Percentiles rank a stretch among this genome's conserved stretches.
phyloP scores from a whole-genome alignment of 2,888 invertebrate genomes.

The Auanema freiburgensis region DNA sequence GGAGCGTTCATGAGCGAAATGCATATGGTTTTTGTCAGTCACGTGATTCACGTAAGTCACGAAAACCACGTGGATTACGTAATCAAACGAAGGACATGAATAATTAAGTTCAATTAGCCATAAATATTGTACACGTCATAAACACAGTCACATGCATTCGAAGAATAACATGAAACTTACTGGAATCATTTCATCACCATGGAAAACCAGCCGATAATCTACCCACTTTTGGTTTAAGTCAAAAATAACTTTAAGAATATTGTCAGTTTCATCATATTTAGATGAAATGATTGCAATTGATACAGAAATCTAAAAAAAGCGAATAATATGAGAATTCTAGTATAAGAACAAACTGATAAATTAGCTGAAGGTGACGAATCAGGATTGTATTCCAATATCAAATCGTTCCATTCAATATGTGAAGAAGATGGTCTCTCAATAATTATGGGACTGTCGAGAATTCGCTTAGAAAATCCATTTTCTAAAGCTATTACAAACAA shows the following conservation, averaged over 20 bases:
- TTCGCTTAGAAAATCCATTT: neutral
- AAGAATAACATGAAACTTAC: neutral
- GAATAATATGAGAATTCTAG: neutral
- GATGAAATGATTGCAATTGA: neutral
- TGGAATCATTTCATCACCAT: neutral
- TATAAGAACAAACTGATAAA: conserved; percentile 6
- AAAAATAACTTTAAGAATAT: conserved; percentile 1
- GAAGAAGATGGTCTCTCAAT: conserved; percentile 15
- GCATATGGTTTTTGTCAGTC: too few relatives aligned
- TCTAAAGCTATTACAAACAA: too few relatives aligned
- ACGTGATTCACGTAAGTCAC: too few relatives aligned
- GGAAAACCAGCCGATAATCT: neutral
- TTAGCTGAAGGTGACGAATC: conserved; percentile 12
- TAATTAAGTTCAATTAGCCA: too few relatives aligned
- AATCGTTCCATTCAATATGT: conserved; percentile 14
- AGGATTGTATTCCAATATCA: conserved; percentile 16
- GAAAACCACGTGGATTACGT: too few relatives aligned
- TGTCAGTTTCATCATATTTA: neutral
- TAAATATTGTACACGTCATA: too few relatives aligned
- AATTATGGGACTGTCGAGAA: conserved; percentile 15
- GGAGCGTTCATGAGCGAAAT: too few relatives aligned
- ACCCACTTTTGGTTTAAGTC: neutral
- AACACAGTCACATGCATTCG: too few relatives aligned
- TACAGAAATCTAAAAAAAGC: neutral
- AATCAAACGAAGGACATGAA: too few relatives aligned